These are phyloP conservation scores for Mobula birostris DNA, from an alignment of 2,113 vertebrate genomes.

Conservation along the genomic window DNA sequence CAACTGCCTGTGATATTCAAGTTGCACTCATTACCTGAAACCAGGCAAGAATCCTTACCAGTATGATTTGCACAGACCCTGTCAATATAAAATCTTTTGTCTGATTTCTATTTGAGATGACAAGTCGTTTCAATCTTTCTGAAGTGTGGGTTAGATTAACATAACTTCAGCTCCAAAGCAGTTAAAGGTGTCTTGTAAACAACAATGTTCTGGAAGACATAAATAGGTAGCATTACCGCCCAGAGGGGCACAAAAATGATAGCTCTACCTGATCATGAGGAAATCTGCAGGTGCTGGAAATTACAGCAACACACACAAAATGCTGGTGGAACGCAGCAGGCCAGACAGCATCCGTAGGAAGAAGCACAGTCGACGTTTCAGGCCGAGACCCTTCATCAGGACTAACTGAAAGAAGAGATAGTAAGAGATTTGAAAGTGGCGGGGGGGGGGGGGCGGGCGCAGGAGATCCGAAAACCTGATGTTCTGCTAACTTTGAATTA, in stretches of 20 bases:
- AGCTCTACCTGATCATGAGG: not conserved
- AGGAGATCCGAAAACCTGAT: not conserved
- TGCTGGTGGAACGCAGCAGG: too few relatives aligned
- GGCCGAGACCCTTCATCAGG: too few relatives aligned
- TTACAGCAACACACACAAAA: too few relatives aligned
- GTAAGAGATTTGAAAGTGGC: too few relatives aligned
- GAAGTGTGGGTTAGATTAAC: not conserved
- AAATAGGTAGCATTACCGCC: not conserved
- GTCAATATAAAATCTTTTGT: not conserved
- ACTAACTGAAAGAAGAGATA: too few relatives aligned
- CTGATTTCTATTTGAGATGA: not conserved
- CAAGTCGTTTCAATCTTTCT: not conserved
- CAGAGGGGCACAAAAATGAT: not conserved
- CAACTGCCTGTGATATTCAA: not conserved
- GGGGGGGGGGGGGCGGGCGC: too few relatives aligned
- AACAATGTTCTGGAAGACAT: not conserved
- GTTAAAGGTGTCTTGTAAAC: not conserved
- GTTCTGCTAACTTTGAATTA: not conserved
- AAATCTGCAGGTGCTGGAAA: too few relatives aligned
- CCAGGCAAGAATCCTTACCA: not conserved
- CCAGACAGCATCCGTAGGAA: too few relatives aligned
- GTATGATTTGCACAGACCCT: not conserved
- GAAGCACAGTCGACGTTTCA: too few relatives aligned
- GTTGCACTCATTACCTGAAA: not conserved
- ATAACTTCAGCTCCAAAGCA: not conserved